Base-by-base conservation (phyloP, 2,888 invertebrate species). In the Heteromyza rotundicornis region DNA sequence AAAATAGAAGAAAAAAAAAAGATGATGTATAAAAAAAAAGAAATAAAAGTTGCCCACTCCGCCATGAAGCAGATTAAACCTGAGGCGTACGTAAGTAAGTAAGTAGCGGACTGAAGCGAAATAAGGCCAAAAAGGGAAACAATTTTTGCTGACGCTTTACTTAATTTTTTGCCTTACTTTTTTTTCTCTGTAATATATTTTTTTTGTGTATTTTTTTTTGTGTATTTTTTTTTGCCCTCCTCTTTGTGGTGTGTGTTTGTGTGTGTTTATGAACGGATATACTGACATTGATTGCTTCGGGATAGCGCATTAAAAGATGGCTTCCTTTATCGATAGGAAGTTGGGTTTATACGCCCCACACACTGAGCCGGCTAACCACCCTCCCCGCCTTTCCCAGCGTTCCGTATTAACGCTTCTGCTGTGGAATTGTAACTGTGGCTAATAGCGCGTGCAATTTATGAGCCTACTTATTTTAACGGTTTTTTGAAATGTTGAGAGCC, bases 381-480 rank as follows among this genome's bases (percentile, higher is more conserved):
- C 12, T 40, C n/a, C 40, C 40, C 40, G 40, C 14, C n/a, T 7
- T 7, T 20, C 23, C 23, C 8, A 17, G 17, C 23, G 19, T 23
- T 50, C 23, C n/a, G 23, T 16, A 50, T 50, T 50, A 23, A 19
- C 50, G 50, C 50, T 16, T 50, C 19, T n/a, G 14, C 50, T 50
- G 20, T 47, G 17, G 5, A 20, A 19, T 19, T 19, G 47, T 40
- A 40, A 23, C 47, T 57, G 60, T 52, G 55, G 53, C 65, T 70
- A 71, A 71, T 71, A 69, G 68, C 60, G 70, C 68, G 60, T 68
- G 65, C 68, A 67, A 63, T 70, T 70, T 71, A 70, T 59, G 66
- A 64, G 64, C 67, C 66, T 67, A 65, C 64, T 67, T 63, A 61
- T 57, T 63, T 64, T 66, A 66, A 64, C 60, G 66, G 44, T 63